Evolutionary conservation across 2,888 invertebrate species (phyloP).

Genomic region (Eristalis tenax): DNA sequence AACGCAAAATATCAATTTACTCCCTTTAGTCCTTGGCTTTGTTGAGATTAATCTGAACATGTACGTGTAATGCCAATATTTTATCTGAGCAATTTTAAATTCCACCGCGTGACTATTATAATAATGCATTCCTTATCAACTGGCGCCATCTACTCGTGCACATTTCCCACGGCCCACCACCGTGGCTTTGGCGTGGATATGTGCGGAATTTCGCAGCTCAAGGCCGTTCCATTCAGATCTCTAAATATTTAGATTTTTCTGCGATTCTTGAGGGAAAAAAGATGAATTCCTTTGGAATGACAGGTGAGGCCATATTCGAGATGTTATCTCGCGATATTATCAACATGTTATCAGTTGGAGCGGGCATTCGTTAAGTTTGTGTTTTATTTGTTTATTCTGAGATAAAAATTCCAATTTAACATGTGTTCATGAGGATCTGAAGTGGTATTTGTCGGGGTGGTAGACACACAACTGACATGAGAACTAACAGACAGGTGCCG

Average conservation of each 20-base stretch:
- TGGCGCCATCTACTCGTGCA: neutral
- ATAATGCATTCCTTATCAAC: neutral
- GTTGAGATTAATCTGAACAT: neutral
- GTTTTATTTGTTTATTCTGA: constrained; percentile 1
- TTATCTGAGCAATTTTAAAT: constrained; percentile 17
- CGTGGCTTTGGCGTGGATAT: neutral
- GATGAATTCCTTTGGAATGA: constrained; percentile 20
- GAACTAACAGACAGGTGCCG: constrained; percentile 13
- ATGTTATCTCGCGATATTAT: constrained; percentile 26
- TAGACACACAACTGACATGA: neutral
- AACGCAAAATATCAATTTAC: neutral
- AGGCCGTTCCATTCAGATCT: neutral
- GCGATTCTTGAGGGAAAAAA: neutral
- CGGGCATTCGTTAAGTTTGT: constrained; percentile 2
- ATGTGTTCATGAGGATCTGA: constrained; percentile 30
- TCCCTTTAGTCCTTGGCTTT: neutral
- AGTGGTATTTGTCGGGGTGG: neutral
- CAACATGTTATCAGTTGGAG: constrained; percentile 13
- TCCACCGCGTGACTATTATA: constrained; percentile 7
- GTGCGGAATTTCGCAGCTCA: neutral
- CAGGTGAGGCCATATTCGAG: constrained; percentile 4
- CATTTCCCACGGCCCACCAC: neutral
- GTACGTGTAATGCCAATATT: neutral
- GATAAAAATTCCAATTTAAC: constrained; percentile 40
- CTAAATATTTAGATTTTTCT: constrained; percentile 1